Evolutionary conservation across 2,113 vertebrate genomes (phyloP).

Genomic region (Campylorhamphus procurvoides): DNA sequence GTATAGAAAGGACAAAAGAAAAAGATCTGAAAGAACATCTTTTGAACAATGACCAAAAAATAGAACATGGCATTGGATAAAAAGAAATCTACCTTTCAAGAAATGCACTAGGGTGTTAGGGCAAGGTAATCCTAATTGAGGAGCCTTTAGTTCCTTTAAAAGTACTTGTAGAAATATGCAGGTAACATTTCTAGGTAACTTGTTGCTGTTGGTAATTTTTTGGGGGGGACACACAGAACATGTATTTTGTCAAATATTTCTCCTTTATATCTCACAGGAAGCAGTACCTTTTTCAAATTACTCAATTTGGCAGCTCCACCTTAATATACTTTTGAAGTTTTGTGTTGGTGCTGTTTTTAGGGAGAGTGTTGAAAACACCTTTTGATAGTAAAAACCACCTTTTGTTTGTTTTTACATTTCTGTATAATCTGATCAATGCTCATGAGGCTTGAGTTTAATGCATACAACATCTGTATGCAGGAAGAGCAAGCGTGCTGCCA

Average conservation of each 20-base stretch:
- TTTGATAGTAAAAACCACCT: neutral
- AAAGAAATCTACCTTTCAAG: neutral
- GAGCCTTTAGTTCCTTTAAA: neutral
- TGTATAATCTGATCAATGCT: neutral
- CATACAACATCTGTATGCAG: neutral
- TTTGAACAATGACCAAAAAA: neutral
- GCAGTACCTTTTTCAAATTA: neutral
- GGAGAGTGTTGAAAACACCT: neutral
- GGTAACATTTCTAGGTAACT: neutral
- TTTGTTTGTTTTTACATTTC: neutral
- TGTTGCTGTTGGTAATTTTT: neutral
- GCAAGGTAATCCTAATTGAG: neutral
- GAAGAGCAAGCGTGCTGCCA: neutral
- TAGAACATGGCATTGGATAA: fast-evolving
- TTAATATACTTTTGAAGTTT: neutral
- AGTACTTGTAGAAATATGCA: neutral
- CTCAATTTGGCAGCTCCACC: neutral
- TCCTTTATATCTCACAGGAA: neutral
- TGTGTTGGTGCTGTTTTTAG: neutral
- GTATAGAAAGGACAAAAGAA: too few relatives aligned
- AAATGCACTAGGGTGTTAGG: neutral
- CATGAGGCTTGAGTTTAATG: neutral
- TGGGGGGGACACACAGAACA: neutral
- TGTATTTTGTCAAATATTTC: neutral
- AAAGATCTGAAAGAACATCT: neutral